Base-by-base conservation (phyloP, 2,113 vertebrate genomes). In the Ascaphus truei region DNA sequence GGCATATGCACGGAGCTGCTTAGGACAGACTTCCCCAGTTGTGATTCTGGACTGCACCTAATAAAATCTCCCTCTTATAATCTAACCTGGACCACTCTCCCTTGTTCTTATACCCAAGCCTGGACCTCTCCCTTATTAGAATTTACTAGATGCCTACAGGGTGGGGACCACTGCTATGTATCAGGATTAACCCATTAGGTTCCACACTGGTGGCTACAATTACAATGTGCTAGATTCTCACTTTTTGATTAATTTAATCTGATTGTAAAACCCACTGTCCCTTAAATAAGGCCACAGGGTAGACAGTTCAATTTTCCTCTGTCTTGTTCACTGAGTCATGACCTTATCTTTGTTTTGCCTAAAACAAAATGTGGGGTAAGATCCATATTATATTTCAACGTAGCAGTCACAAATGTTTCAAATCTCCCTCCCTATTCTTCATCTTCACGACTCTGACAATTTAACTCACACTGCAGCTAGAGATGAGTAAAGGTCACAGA, bases 401-500 rank as follows among this genome's bases (percentile, higher is more conserved):
- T 26, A 41, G 12, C 48, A 65, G 62, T 53, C 48, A 65, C 50
- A 55, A 41, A 65, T 41, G 16, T 65, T 53, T 53, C 16, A 18
- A 55, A 65, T 53, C 62, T 65, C 62, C 34, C 33, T 53, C 34
- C 30, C 50, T 20, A 53, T 53, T 65, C 36, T 65, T 65, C 34
- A 65, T 65, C 25, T 53, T 65, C n/a, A 41, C 3, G 34, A 55
- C n/a, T 16, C 23, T 53, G 48, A 65, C 62, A 53, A 39, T 65
- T 65, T 65, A 65, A 65, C 62, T 65, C 48, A 53, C 34, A 39
- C 39, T 12, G 12, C 23, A 53, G 62, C 62, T 41, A 55, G 18
- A 37, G 62, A n/a, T 39, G 62, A 55, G 50, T 53, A 65, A 65
- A 65, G 62, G 62, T 65, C 62, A 65, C n/a, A 34, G 34, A 65